These are phyloP conservation scores for Oreonectes daqikongensis DNA, from an alignment of 2,797 vertebrate genomes.

Conservation along the genomic window DNA sequence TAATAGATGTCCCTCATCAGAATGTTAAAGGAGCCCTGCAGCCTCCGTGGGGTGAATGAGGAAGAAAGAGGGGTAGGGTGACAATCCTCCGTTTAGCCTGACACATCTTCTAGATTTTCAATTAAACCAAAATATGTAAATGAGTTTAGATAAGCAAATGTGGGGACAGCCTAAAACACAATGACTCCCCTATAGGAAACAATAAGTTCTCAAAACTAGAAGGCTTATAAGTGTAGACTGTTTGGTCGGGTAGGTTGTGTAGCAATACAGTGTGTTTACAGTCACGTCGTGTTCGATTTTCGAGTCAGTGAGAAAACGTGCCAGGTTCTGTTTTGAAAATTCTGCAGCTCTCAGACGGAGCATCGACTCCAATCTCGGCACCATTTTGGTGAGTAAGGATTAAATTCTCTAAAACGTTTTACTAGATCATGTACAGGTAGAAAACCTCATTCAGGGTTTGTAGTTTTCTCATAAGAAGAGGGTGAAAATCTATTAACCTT, in stretches of 20 bases:
- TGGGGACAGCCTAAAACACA: not conserved
- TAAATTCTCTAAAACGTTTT: not conserved
- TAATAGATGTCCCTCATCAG: conserved; percentile 62
- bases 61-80: not conserved
- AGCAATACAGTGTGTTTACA: not conserved
- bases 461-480: conserved; percentile 20
- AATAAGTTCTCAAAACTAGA: not conserved
- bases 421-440: conserved; percentile 17
- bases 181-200: not conserved
- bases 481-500: conserved; percentile 40
- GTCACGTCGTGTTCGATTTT: not conserved
- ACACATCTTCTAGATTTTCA: conserved; percentile 6
- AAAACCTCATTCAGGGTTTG: not conserved
- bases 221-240: not conserved
- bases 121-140: conserved; percentile 9
- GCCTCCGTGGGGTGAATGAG: conserved; percentile 27
- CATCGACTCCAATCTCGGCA: not conserved
- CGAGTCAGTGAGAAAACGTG: not conserved
- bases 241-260: not conserved
- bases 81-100: not conserved
- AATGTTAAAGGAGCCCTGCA: conserved; percentile 69
- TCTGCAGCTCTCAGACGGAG: not conserved
- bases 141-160: conserved; percentile 9
- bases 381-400: not conserved
- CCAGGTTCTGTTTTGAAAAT: not conserved